Conservation (phyloP, 2,888 invertebrate species). For the Dysmachus trigonus region DNA sequence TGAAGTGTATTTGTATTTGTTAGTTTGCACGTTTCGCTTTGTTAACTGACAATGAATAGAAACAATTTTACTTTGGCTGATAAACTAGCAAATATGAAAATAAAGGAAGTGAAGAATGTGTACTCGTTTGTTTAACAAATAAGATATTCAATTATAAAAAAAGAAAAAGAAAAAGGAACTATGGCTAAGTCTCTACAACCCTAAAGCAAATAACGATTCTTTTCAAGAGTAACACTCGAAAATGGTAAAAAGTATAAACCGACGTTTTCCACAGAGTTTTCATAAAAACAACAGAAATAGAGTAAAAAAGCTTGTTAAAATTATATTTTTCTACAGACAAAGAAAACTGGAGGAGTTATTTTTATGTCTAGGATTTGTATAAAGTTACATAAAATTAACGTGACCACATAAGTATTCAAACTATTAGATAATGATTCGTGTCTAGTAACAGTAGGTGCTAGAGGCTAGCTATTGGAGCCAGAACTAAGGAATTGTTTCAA, state of each 20-base stretch:
- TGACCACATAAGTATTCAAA: background rate
- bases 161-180: background rate
- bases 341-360: conserved; percentile 29
- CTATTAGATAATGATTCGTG: background rate
- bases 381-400: conserved; percentile 1
- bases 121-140: background rate
- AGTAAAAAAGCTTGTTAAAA: conserved; percentile 31
- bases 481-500: background rate
- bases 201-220: background rate
- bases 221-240: background rate
- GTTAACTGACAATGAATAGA: background rate
- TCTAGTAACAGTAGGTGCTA: background rate
- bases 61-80: background rate
- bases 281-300: background rate
- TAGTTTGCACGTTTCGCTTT: background rate
- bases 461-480: background rate
- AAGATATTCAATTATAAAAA: background rate
- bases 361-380: conserved; percentile 36
- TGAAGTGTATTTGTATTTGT: background rate
- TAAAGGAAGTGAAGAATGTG: background rate
- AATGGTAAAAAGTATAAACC: background rate
- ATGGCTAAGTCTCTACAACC: conserved; percentile 29
- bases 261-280: background rate
- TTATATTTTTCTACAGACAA: conserved; percentile 35
- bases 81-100: background rate